Base-by-base conservation (phyloP, 2,888 invertebrate species). In the Laspeyria flexula region DNA sequence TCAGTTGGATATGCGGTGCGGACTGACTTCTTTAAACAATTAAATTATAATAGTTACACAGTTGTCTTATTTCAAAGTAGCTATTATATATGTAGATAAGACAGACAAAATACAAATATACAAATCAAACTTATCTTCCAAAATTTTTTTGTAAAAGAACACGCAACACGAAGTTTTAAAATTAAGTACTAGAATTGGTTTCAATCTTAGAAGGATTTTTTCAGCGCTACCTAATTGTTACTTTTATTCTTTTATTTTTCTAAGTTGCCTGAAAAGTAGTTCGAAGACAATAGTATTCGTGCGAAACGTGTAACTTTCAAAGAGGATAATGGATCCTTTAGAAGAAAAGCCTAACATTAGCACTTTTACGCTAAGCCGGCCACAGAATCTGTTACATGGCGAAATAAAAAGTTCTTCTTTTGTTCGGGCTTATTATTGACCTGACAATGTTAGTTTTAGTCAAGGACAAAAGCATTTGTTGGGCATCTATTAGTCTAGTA, bases 311-410 rank as follows among this genome's bases (percentile, higher is more conserved):
- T 53, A 56, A 53, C 48, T 66, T 58, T 42, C 41, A 30, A 44
- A 53, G 45, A 42, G 51, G 56, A 61, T 67, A 67, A 67, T 59
- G 54, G 66, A 52, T 40, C 43, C 37, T 61, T 61, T 56, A 37
- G 31, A 44, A 49, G 51, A 57, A 64, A 64, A 55, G 56, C 55
- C 61, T 65, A 61, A 61, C 55, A 67, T 67, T 67, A 64, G 50
- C 66, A 65, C 56, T 65, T 62, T 55, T 44, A 62, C 61, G 53
- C 37, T 65, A 61, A 58, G 55, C 50, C 53, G 53, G 37, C 55
- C 65, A 59, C 54, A 35, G 62, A 54, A 65, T 63, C 54, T 62
- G 53, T 57, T 51, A 60, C 56, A 53, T 30, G 21, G 38, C 30
- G 44, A 49, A 54, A 60, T 60, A 63, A 62, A 65, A 66, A 63